Evolutionary conservation across 2,113 vertebrate genomes (phyloP).

Genomic region (Catagonus wagneri): DNA sequence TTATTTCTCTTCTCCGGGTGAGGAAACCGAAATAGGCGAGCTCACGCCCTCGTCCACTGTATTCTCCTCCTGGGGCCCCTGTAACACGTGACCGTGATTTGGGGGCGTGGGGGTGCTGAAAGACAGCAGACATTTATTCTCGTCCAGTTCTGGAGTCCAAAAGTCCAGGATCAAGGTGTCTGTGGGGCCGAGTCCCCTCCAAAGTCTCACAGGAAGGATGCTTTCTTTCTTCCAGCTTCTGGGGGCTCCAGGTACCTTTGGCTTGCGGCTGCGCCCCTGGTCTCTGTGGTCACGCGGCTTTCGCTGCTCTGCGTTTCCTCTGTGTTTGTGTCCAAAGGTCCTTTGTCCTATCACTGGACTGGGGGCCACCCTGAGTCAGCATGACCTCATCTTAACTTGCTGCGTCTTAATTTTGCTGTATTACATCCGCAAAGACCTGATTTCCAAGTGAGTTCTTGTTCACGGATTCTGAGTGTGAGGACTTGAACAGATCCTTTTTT

Average conservation of each 20-base stretch:
- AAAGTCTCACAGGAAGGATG: too few relatives aligned
- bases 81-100: neutral
- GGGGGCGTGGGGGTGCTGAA: neutral
- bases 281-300: neutral
- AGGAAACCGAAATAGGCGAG: neutral
- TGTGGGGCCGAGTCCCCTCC: neutral
- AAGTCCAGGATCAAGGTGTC: neutral
- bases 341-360: rapidly evolving
- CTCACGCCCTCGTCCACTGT: rapidly evolving
- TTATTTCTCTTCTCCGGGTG: neutral
- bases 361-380: neutral
- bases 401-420: neutral
- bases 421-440: neutral
- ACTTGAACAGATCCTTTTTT: rapidly evolving
- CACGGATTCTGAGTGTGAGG: neutral
- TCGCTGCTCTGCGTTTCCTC: neutral
- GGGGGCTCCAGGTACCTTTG: rapidly evolving
- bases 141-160: neutral
- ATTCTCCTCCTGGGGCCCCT: neutral
- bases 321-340: too few relatives aligned
- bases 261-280: neutral
- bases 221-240: too few relatives aligned
- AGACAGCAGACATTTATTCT: neutral
- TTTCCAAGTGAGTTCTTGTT: neutral
- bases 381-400: neutral